A percentile compares a stretch with the other conserved stretches of the same genome.
phyloP scores from a whole-genome alignment of 2,888 invertebrate species.

The Mythimna impura region DNA sequence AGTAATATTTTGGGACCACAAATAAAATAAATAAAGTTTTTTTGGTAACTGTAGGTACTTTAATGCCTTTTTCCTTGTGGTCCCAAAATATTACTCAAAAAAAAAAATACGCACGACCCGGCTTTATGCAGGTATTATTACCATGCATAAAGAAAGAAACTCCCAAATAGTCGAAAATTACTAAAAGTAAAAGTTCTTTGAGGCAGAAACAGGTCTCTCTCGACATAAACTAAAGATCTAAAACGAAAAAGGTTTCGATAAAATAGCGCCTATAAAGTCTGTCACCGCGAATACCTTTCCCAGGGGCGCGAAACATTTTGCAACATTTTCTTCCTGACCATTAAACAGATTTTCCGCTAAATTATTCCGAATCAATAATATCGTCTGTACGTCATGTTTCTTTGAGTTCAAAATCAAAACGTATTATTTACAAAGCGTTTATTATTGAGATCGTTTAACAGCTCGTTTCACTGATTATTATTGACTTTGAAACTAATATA shows the following conservation, averaged over 20 bases:
- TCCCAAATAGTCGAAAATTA: no score
- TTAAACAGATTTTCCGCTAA: conserved; percentile 55
- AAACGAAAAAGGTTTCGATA: conserved; percentile 10
- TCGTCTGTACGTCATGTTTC: conserved; percentile 41
- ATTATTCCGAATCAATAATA: conserved; percentile 57
- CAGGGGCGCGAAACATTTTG: conserved; percentile 39
- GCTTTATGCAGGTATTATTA: no score
- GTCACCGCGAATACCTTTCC: conserved; percentile 7
- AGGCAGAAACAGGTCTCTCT: not conserved
- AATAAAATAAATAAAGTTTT: no score
- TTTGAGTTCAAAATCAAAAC: conserved; percentile 40
- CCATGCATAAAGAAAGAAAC: no score
- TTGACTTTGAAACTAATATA: conserved; percentile 65
- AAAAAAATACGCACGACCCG: no score
- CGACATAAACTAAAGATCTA: not conserved
- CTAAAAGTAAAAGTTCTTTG: no score
- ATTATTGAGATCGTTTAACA: conserved; percentile 55
- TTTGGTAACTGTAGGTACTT: no score
- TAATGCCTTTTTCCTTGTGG: no score
- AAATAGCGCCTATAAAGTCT: conserved; percentile 7
- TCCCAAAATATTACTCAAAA: no score
- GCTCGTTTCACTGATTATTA: conserved; percentile 63
- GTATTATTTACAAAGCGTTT: conserved; percentile 53
- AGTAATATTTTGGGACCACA: no score
- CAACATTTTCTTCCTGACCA: conserved; percentile 46